Evolutionary conservation across 2,888 invertebrate genomes (phyloP).

Genomic region (Microctonus brassicae): DNA sequence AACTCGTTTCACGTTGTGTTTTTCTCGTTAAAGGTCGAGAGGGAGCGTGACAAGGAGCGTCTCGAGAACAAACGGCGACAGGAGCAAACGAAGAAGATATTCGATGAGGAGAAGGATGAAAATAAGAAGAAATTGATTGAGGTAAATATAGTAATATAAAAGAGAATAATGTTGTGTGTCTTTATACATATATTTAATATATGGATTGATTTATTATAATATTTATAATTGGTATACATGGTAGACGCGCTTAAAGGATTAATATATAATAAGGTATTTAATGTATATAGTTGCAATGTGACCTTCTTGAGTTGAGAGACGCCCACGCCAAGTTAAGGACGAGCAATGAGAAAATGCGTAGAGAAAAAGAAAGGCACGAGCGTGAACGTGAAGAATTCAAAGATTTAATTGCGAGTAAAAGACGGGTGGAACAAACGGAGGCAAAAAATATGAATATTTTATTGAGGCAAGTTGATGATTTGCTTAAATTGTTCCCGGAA

Average conservation of each 20-base stretch:
- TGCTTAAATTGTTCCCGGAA: slow-evolving; percentile 84
- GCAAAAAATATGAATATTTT: slow-evolving; percentile 80
- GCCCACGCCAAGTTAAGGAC: slow-evolving; percentile 92
- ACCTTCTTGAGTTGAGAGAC: slow-evolving; percentile 88
- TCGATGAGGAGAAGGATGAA: slow-evolving; percentile 91
- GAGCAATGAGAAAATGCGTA: slow-evolving; percentile 89
- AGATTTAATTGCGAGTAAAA: slow-evolving; percentile 70
- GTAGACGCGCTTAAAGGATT: not conserved
- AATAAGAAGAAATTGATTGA: slow-evolving; percentile 83
- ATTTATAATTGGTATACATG: not conserved
- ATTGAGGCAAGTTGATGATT: slow-evolving; percentile 83
- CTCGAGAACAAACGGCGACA: slow-evolving; percentile 87
- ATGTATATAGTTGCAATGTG: slow-evolving; percentile 80
- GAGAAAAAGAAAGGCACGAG: slow-evolving; percentile 89
- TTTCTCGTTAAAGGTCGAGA: slow-evolving; percentile 76
- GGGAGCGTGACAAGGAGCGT: slow-evolving; percentile 90
- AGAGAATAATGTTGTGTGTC: not conserved
- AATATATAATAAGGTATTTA: slow-evolving; percentile 19
- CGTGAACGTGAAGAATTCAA: slow-evolving; percentile 79
- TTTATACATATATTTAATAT: slow-evolving; percentile 16
- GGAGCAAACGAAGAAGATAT: slow-evolving; percentile 86
- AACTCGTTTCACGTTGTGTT: slow-evolving; percentile 34
- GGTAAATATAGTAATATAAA: slow-evolving; percentile 55
- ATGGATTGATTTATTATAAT: slow-evolving; percentile 30
- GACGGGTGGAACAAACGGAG: slow-evolving; percentile 75